These are phyloP conservation scores for Tenthredo scrophulariae DNA, from an alignment of 2,888 invertebrate species.

Conservation along the genomic window DNA sequence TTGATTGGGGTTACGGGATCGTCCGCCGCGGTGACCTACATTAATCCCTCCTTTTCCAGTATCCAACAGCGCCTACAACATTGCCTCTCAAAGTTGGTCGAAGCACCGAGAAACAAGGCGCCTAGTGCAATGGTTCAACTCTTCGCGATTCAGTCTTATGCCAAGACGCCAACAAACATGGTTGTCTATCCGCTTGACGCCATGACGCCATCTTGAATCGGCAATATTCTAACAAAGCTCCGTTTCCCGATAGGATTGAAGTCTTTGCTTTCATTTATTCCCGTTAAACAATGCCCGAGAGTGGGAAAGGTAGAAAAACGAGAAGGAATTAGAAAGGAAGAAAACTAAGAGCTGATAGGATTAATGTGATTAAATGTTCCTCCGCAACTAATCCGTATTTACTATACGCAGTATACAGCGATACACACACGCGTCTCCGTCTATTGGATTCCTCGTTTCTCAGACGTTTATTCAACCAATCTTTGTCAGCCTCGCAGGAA, in stretches of 20 bases:
- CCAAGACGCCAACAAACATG: neutral
- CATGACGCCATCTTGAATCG: neutral
- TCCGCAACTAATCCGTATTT: conserved; percentile 10
- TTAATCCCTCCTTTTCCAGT: conserved; percentile 49
- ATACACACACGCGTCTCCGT: neutral
- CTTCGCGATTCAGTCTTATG: neutral
- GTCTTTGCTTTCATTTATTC: neutral
- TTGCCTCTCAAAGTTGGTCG: conserved; percentile 27
- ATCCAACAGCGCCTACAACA: conserved; percentile 45
- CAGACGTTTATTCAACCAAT: neutral
- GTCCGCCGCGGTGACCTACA: conserved; percentile 53
- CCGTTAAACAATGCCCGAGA: neutral
- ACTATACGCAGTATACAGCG: neutral
- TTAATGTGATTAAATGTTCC: conserved; percentile 7
- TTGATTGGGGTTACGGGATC: conserved; percentile 54
- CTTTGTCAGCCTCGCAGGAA: conserved; percentile 19
- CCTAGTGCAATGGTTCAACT: conserved; percentile 1
- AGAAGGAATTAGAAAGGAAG: neutral
- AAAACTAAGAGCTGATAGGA: neutral
- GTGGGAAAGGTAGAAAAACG: neutral
- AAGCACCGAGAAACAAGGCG: conserved; percentile 20
- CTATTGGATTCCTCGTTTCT: neutral
- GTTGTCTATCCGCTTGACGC: neutral
- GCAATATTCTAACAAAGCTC: neutral
- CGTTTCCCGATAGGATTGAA: neutral